Evolutionary conservation across 2,797 vertebrate species (phyloP).

Genomic region (Rhynchonycteris naso): DNA sequence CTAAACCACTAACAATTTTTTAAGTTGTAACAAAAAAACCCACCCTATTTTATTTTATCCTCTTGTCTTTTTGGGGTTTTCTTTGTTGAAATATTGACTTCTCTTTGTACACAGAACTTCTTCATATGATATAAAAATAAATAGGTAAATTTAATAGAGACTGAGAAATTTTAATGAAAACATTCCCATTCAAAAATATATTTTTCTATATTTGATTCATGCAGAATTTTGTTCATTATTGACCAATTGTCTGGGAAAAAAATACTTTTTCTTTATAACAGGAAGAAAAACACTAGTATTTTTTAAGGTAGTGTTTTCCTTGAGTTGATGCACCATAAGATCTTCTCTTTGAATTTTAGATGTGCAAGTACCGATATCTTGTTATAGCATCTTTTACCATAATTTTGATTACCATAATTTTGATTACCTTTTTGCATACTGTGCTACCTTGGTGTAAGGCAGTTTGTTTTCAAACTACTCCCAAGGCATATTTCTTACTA

Average conservation of each 20-base stretch:
- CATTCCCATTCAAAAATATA: neutral
- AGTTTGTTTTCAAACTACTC: neutral
- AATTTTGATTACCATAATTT: conserved; percentile 44
- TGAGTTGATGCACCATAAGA: neutral
- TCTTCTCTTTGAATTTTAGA: conserved; percentile 24
- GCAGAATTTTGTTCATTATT: conserved; percentile 19
- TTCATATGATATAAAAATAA: neutral
- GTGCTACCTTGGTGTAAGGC: neutral
- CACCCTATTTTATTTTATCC: neutral
- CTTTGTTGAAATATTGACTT: conserved; percentile 4
- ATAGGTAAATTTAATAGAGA: neutral
- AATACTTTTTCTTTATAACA: neutral
- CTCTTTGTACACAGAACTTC: neutral
- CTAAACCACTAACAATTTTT: neutral
- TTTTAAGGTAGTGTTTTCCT: conserved; percentile 12
- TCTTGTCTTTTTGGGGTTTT: neutral
- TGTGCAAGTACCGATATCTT: neutral
- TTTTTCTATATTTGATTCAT: conserved; percentile 17
- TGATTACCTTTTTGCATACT: conserved; percentile 19
- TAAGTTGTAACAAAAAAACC: neutral
- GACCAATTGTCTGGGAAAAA: neutral
- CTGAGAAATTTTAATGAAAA: conserved; percentile 29
- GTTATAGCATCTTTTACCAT: neutral
- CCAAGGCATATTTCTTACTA: conserved; percentile 30
- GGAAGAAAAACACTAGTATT: conserved; percentile 30